Evolutionary conservation across 2,888 invertebrate species (phyloP).

Genomic region (Rhorus exstirpatorius): DNA sequence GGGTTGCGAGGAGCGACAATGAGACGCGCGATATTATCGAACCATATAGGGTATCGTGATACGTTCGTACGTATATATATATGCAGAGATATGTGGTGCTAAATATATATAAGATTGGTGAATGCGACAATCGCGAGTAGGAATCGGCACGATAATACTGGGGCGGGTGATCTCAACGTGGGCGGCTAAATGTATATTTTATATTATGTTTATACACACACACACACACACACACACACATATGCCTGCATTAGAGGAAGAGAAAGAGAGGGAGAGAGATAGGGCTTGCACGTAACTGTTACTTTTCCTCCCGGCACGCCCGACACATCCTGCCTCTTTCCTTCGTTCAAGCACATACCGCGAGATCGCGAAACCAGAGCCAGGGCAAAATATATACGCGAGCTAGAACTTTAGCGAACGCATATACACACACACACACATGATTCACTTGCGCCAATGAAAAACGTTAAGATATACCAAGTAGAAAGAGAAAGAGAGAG

Average conservation of each 20-base stretch:
- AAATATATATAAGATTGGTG: slow-evolving; percentile 41
- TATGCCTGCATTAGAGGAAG: not conserved
- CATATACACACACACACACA: not conserved
- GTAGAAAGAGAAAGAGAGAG: slow-evolving; percentile 12
- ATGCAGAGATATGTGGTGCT: slow-evolving; percentile 16
- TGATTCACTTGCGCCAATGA: not conserved
- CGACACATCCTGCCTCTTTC: slow-evolving; percentile 72
- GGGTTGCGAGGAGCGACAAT: not conserved
- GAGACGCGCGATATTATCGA: slow-evolving; percentile 55
- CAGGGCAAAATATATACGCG: slow-evolving; percentile 34
- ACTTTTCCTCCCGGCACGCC: slow-evolving; percentile 78
- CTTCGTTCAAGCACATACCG: slow-evolving; percentile 68
- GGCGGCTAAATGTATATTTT: slow-evolving; percentile 70
- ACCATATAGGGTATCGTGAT: slow-evolving; percentile 40
- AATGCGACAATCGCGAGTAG: slow-evolving; percentile 72
- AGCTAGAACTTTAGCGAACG: not conserved
- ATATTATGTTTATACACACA: not conserved
- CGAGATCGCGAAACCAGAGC: slow-evolving; percentile 51
- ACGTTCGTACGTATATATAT: slow-evolving; percentile 13
- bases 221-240: not conserved
- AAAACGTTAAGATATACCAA: slow-evolving; percentile 6
- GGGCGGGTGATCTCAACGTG: slow-evolving; percentile 67
- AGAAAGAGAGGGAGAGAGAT: slow-evolving; percentile 8
- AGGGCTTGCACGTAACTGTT: slow-evolving; percentile 77
- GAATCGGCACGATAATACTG: slow-evolving; percentile 72